Conservation (phyloP, 2,797 vertebrate genomes). For the Oreochromis mossambicus region DNA sequence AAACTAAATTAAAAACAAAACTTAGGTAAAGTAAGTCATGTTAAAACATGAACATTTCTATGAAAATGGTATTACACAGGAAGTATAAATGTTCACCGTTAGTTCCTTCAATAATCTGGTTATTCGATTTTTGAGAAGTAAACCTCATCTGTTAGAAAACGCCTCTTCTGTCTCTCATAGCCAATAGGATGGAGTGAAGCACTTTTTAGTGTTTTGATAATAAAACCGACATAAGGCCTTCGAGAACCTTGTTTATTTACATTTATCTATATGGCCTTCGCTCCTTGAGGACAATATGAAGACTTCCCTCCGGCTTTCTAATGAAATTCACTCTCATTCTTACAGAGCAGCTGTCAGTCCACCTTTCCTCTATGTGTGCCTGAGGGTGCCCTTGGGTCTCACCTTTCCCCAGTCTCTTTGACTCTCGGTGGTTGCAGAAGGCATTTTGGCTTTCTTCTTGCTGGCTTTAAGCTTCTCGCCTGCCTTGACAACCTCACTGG, state of each 20-base stretch:
- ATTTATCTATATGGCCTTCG: not conserved
- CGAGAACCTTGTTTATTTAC: not conserved
- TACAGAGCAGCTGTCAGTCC: not conserved
- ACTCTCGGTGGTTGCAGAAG: constrained; percentile 95
- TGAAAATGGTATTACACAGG: not conserved
- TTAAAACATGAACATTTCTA: not conserved
- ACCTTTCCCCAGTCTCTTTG: constrained; percentile 99
- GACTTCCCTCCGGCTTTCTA: not conserved
- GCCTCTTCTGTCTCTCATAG: not conserved
- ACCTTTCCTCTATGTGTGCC: not conserved
- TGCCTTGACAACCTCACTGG: constrained; percentile 95
- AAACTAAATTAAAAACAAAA: not conserved
- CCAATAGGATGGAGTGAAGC: not conserved
- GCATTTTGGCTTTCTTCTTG: constrained; percentile 99
- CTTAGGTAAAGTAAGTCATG: not conserved
- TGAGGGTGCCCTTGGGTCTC: constrained; percentile 16
- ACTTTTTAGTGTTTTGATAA: not conserved
- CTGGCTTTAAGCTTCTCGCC: constrained; percentile 97
- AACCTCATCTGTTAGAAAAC: not conserved
- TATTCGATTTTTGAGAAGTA: not conserved
- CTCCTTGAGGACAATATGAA: not conserved
- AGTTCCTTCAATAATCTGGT: not conserved
- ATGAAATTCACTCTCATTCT: not conserved
- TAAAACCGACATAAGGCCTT: not conserved
- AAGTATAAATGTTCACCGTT: not conserved